These are phyloP conservation scores for Ceyx margarethae DNA, from an alignment of 2,113 vertebrate genomes.

Conservation along the genomic window DNA sequence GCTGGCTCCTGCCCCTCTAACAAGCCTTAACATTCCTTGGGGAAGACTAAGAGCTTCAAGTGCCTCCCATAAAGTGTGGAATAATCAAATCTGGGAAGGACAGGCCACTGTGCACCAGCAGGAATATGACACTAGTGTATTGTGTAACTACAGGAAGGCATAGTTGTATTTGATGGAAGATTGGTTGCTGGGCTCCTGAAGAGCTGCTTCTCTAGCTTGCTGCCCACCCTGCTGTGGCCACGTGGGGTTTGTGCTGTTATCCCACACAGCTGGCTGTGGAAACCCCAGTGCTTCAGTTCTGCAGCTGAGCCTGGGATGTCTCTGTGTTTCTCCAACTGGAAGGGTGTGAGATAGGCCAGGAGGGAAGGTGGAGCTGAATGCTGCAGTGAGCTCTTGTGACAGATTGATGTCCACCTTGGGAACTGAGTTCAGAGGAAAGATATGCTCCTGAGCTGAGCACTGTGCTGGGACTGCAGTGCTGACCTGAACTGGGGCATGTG, in stretches of 20 bases:
- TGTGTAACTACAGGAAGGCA: not conserved
- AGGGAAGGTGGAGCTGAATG: not conserved
- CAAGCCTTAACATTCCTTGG: not conserved
- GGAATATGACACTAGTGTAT: not conserved
- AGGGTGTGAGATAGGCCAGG: not conserved
- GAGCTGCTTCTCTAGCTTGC: not conserved
- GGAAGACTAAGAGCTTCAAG: slow-evolving; percentile 25
- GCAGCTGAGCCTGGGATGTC: not conserved
- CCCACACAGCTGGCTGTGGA: not conserved
- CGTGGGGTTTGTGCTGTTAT: not conserved
- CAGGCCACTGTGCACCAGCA: not conserved
- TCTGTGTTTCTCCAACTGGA: not conserved
- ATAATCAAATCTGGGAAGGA: slow-evolving; percentile 37
- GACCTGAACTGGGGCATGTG: not conserved
- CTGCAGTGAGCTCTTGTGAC: not conserved
- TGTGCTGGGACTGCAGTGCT: not conserved
- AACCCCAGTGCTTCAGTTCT: not conserved
- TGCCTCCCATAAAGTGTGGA: not conserved
- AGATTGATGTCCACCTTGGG: no score
- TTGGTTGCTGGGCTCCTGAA: not conserved
- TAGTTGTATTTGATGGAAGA: not conserved
- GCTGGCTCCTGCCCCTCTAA: slow-evolving; percentile 40
- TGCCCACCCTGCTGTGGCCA: not conserved
- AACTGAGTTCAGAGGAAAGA: not conserved
- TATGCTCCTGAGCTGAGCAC: not conserved